Percentiles rank a stretch among this genome's conserved stretches.
Evolutionary conservation across 2,797 vertebrate species (phyloP).

Genomic region (Lagocephalus sceleratus): DNA sequence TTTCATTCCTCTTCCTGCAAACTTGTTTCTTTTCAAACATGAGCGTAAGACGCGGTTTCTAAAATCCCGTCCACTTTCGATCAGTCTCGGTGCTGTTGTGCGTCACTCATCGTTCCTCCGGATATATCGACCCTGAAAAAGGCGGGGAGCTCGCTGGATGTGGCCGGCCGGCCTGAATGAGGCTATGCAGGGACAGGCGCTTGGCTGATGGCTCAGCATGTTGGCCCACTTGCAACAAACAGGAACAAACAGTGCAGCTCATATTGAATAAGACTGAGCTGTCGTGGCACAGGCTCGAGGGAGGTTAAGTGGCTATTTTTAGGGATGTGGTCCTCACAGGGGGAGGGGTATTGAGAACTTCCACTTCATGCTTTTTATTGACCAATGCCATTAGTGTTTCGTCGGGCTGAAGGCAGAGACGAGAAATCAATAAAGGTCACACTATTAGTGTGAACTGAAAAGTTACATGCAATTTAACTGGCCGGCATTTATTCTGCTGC

Average conservation of each 20-base stretch:
- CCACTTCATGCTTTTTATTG: conserved; percentile 77
- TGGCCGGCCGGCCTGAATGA: conserved; percentile 50
- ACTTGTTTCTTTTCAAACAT: neutral
- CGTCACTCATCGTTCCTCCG: conserved; percentile 39
- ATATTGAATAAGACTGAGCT: conserved; percentile 52
- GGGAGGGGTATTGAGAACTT: conserved; percentile 68
- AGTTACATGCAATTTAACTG: conserved; percentile 76
- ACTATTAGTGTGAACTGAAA: conserved; percentile 73
- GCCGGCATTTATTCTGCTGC: conserved; percentile 64
- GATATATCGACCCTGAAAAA: conserved; percentile 60
- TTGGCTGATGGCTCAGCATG: conserved; percentile 55
- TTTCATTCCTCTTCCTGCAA: neutral
- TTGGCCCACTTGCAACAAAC: conserved; percentile 49
- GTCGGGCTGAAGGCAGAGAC: conserved; percentile 70
- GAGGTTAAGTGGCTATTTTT: conserved; percentile 67
- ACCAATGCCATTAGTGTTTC: conserved; percentile 80
- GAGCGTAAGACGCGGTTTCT: conserved; percentile 37
- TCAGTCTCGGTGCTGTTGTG: conserved; percentile 48
- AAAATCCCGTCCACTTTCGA: conserved; percentile 56
- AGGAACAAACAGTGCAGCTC: conserved; percentile 26
- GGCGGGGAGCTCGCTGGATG: conserved; percentile 46
- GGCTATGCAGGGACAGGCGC: conserved; percentile 40
- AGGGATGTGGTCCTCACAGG: conserved; percentile 57
- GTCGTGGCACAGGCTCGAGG: conserved; percentile 39
- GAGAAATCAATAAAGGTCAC: conserved; percentile 79